phyloP scores from a whole-genome alignment of 2,113 vertebrate genomes.

The Alethe diademata region DNA sequence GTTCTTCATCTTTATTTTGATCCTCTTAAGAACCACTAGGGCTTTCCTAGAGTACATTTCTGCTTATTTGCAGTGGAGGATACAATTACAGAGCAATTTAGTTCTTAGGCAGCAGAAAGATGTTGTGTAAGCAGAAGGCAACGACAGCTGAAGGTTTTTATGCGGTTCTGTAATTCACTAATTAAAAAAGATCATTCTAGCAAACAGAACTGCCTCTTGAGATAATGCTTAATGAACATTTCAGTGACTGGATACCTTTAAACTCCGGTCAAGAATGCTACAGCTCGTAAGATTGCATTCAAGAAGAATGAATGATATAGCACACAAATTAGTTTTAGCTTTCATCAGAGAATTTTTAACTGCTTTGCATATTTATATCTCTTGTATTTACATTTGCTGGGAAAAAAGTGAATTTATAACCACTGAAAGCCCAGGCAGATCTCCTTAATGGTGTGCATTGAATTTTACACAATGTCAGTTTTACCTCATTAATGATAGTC shows the following conservation, averaged over 20 bases:
- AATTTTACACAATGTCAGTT: constrained; percentile 26
- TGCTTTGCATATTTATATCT: constrained; percentile 52
- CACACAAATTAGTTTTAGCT: constrained; percentile 34
- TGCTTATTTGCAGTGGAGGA: neutral
- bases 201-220: constrained; percentile 55
- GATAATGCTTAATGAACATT: constrained; percentile 66
- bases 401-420: constrained; percentile 67
- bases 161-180: constrained; percentile 38
- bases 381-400: constrained; percentile 57
- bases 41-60: neutral
- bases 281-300: constrained; percentile 39
- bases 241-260: constrained; percentile 51
- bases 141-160: constrained; percentile 23
- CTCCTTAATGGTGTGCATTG: constrained; percentile 27
- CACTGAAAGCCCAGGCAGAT: neutral
- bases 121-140: constrained; percentile 32
- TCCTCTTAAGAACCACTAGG: neutral
- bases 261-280: constrained; percentile 40
- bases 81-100: constrained; percentile 42
- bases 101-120: constrained; percentile 19
- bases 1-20: neutral
- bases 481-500: constrained; percentile 65
- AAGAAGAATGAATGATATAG: neutral
- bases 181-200: constrained; percentile 53
- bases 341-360: constrained; percentile 32